phyloP scores from a whole-genome alignment of 2,797 vertebrate species.

The Novumbra hubbsi region DNA sequence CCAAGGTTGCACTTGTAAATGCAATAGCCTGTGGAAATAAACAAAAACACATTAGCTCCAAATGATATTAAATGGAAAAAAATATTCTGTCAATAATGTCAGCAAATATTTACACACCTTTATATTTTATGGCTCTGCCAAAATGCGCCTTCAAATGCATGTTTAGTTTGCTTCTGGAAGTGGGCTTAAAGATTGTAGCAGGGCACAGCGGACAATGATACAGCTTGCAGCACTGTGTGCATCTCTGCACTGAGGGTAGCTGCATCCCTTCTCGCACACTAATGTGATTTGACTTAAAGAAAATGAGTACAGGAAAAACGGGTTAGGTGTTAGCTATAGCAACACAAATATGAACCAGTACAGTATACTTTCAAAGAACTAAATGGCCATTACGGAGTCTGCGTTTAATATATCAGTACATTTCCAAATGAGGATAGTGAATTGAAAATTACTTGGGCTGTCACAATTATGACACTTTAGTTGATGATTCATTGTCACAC shows the following conservation, averaged over 20 bases:
- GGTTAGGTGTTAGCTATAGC: too few species aligned
- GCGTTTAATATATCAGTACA: too few species aligned
- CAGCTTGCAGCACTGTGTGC: background rate
- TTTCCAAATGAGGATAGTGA: too few species aligned
- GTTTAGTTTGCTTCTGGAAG: background rate
- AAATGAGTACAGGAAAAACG: too few species aligned
- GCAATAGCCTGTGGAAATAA: background rate
- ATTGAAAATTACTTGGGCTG: too few species aligned
- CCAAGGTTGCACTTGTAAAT: conserved; percentile 2
- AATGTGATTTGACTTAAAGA: too few species aligned
- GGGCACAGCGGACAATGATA: background rate
- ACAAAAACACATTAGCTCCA: background rate
- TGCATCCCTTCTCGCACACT: background rate
- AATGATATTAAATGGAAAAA: background rate
- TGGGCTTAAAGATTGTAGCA: background rate
- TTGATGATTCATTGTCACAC: too few species aligned
- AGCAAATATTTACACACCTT: background rate
- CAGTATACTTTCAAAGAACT: too few species aligned
- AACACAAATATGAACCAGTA: too few species aligned
- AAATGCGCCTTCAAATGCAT: background rate
- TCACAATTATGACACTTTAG: too few species aligned
- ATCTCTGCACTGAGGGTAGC: background rate
- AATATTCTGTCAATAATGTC: background rate
- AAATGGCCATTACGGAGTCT: too few species aligned
- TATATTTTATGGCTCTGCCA: background rate